Evolutionary conservation across 1,140 invertebrate genomes (phyloP), one percentile per base, ranked within the genome.

Genomic region (Magallana ariakensis): DNA sequence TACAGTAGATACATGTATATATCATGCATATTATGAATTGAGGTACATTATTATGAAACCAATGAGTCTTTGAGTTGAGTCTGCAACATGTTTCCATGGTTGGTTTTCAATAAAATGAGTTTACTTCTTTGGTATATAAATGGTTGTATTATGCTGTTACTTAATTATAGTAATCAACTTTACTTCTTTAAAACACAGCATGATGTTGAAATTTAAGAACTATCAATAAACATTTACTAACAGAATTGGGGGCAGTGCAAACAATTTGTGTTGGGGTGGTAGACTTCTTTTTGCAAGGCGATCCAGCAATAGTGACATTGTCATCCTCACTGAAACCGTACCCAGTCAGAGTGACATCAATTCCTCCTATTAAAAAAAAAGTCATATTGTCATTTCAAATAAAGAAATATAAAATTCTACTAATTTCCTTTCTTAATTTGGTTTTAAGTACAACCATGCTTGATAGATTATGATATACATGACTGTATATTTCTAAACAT

Each of bases 331-430:
- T 89, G 70, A 92, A 93, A 15, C 92, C 92, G 55, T 89, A 87
- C 11, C 92, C 92, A 60, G 84, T 89, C 46, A 93, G 82, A 13
- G 89, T 91, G 7, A 93, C n/a, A 11, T 56, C 19, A 54, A 89
- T 62, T 15, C 92, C 92, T 85, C 91, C 91, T 91, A 57, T 80
- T 54, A 0, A 84, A 88, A 57, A 75, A 26, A 53, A 16, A 56
- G 8, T 85, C 19, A 26, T 16, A 46, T 81, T 16, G 33, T 11
- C n/a, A 53, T 87, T 46, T 55, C 53, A 46, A 46, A 46, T 46
- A 4, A 46, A 46, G 33, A 46, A 46, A 46, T 46, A 46, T 46
- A 4, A 46, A 46, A 46, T 46, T 46, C 33, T 46, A 46, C 33
- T 46, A 46, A 46, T 46, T 46, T 46, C 33, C 33, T 46, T 46